Percentiles rank a stretch among this genome's conserved stretches.
Evolutionary conservation across 2,888 invertebrate species (phyloP).

Genomic region (Ferrisia virgata): DNA sequence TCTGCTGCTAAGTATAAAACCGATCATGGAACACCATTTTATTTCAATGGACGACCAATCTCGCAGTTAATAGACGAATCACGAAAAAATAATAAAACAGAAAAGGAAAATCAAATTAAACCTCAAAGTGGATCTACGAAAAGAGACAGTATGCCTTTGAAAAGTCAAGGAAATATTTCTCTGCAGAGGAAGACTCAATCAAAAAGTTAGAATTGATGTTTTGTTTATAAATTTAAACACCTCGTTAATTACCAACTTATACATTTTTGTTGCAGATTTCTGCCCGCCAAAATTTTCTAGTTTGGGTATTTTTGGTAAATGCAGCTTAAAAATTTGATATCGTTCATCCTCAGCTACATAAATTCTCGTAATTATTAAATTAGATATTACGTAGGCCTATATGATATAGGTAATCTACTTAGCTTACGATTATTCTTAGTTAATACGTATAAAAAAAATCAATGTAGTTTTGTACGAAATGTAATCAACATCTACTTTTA

Average conservation of each 20-base stretch:
- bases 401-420: too few relatives aligned
- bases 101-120: background rate
- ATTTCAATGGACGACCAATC: background rate
- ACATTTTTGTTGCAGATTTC: background rate
- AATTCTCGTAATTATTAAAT: background rate
- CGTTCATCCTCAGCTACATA: too few relatives aligned
- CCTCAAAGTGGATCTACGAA: too few relatives aligned
- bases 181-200: background rate
- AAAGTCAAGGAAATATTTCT: background rate
- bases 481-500: too few relatives aligned
- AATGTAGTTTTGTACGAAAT: too few relatives aligned
- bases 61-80: background rate
- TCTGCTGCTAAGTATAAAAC: background rate
- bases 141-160: background rate
- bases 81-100: background rate
- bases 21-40: background rate
- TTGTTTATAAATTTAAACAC: background rate
- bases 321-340: background rate
- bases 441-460: too few relatives aligned
- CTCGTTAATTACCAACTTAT: background rate
- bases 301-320: background rate
- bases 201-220: background rate
- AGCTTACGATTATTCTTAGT: too few relatives aligned
- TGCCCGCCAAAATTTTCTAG: background rate
- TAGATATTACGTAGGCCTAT: too few relatives aligned